Evolutionary conservation across 1,140 invertebrate species (phyloP), one percentile per base, ranked within the genome.

Genomic region (Aphaenogaster ashmeadi): DNA sequence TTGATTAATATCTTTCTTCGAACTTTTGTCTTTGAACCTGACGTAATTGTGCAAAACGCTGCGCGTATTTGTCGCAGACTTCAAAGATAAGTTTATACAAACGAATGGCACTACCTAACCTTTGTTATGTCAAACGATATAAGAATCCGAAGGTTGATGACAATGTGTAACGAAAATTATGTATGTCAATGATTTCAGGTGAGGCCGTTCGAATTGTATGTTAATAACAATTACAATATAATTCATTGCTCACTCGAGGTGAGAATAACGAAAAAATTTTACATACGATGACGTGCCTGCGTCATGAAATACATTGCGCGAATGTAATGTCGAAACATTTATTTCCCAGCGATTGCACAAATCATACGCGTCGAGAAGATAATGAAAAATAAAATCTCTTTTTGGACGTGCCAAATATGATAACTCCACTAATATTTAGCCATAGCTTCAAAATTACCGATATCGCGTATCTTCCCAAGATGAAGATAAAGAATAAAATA

Each of bases 201-300:
- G 36, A 47, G 6, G 36, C 11, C 38, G 18, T 13, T 60, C 67
- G 54, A 72, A 83, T 83, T 83, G 80, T 83, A 60, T 74, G 67
- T 74, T 83, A 83, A 83, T 81, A 69, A 67, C 60, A n/a, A 15
- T 74, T 60, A 27, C 27, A 15, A 74, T 83, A 47, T 50, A 83
- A 83, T 74, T 83, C 80, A 60, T 74, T 58, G 54, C 67, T 58
- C 27, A 11, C 21, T 21, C 41, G 50, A 60, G 80, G 67, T 13
- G 38, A 60, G 67, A 74, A 72, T 72, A 72, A 47, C 15, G 27
- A 72, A 72, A 36, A 58, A 60, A 21, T 83, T 83, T 72, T 36
- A n/a, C 18, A 72, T 44, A 50, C 18, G 11, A 52, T 27, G 21
- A 47, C 47, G 60, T 41, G 47, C 11, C 6, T 11, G 7, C 27